Percentiles rank a stretch among this genome's conserved stretches.
These are phyloP conservation scores for Caenorhabditis wallacei DNA, from an alignment of 2,888 invertebrate species.

Conservation along the genomic window DNA sequence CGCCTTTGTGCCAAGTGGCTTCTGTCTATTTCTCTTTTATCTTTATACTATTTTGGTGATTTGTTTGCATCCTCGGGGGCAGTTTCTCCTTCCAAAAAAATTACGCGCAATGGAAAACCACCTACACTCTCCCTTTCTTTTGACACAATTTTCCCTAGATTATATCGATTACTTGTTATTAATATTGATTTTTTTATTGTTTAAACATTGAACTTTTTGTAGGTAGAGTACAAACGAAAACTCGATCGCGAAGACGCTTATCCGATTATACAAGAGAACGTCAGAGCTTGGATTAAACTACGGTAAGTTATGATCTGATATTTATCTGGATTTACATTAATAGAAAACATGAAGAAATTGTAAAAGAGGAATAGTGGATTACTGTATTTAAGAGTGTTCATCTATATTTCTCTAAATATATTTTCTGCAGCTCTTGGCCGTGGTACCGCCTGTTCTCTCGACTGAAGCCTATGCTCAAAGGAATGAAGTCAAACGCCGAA, in stretches of 20 bases:
- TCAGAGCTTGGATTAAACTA: constrained; percentile 98
- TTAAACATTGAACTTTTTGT: not conserved
- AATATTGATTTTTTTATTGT: constrained; percentile 13
- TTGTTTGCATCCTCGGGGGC: constrained; percentile 32
- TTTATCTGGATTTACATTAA: not conserved
- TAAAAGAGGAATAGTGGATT: not conserved
- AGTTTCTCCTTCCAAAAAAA: not conserved
- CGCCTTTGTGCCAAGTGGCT: constrained; percentile 58
- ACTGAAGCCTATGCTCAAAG: constrained; percentile 80
- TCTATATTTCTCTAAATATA: no score
- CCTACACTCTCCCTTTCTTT: constrained; percentile 37
- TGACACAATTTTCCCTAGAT: constrained; percentile 4
- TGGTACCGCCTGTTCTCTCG: constrained; percentile 98
- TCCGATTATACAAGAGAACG: constrained; percentile 91
- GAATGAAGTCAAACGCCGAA: constrained; percentile 80
- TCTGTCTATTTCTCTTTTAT: constrained; percentile 4
- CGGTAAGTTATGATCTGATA: constrained; percentile 83
- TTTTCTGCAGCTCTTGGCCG: constrained; percentile 88
- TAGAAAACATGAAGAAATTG: not conserved
- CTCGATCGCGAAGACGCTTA: constrained; percentile 71
- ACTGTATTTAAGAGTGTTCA: not conserved
- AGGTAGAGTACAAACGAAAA: constrained; percentile 72
- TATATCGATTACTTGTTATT: not conserved
- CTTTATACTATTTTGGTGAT: not conserved
- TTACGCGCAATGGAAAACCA: constrained; percentile 16